Evolutionary conservation across 2,888 invertebrate species (phyloP).

Genomic region (Ephialtes manifestator): DNA sequence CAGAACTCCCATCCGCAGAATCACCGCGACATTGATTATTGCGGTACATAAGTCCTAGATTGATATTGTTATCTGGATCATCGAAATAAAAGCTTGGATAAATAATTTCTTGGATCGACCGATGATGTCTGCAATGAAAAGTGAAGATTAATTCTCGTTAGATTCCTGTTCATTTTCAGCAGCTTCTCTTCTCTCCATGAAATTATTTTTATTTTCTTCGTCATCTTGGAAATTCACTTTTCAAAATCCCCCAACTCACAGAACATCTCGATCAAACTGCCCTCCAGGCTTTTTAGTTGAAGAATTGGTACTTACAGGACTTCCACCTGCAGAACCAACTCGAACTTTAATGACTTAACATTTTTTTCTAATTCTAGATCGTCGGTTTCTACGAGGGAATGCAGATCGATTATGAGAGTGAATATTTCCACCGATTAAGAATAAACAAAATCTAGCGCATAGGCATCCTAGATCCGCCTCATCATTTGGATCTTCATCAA

Average conservation of each 20-base stretch:
- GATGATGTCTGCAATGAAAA: conserved; percentile 69
- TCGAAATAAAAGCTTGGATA: background rate
- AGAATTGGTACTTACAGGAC: conserved; percentile 38
- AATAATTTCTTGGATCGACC: background rate
- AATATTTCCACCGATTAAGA: conserved; percentile 61
- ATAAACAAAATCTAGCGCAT: conserved; percentile 76
- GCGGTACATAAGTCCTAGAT: conserved; percentile 73
- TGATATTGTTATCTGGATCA: too few species aligned
- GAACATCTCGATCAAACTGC: conserved; percentile 69
- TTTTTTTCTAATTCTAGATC: conserved; percentile 23
- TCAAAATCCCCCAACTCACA: conserved; percentile 63
- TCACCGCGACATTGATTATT: conserved; percentile 72
- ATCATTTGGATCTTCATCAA: conserved; percentile 47
- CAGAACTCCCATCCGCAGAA: conserved; percentile 63
- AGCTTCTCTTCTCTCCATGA: background rate
- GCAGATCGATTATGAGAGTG: conserved; percentile 43
- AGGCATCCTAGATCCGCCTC: conserved; percentile 71
- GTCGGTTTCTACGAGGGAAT: conserved; percentile 45
- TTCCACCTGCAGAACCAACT: conserved; percentile 65
- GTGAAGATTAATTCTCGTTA: conserved; percentile 71
- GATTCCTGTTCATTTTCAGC: background rate
- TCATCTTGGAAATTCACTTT: conserved; percentile 29
- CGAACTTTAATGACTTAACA: conserved; percentile 27
- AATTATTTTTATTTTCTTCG: background rate
- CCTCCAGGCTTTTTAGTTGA: conserved; percentile 19